A percentile compares a stretch with the other conserved stretches of the same genome.
Conservation (phyloP, 2,797 vertebrate species). For the Channa striata region DNA sequence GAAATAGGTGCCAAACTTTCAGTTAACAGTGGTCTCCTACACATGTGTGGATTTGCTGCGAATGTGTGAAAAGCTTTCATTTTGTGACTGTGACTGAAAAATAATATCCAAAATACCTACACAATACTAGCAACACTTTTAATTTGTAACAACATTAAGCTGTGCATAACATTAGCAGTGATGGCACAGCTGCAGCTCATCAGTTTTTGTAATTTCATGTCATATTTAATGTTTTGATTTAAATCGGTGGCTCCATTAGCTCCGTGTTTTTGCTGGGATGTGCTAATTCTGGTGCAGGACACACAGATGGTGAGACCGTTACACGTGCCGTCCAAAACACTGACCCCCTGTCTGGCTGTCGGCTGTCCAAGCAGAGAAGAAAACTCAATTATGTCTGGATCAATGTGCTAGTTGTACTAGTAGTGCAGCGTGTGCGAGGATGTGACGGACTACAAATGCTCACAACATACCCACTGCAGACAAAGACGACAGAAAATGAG, state of each 20-base stretch:
- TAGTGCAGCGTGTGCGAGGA: slow-evolving; percentile 11
- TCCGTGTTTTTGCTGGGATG: slow-evolving; percentile 1
- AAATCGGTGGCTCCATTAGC: slow-evolving; percentile 7
- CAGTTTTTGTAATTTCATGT: neutral
- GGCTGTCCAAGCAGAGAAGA: slow-evolving; percentile 28
- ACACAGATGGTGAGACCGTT: slow-evolving; percentile 35
- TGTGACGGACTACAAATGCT: neutral
- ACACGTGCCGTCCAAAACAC: slow-evolving; percentile 28
- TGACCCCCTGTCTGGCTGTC: slow-evolving; percentile 32
- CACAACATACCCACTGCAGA: neutral
- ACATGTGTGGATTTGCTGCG: neutral
- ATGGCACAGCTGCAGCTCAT: slow-evolving; percentile 2
- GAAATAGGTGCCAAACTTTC: slow-evolving; percentile 5
- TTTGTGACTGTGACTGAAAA: neutral
- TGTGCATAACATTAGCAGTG: neutral
- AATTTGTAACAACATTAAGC: neutral
- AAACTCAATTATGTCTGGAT: slow-evolving; percentile 50
- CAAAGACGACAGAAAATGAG: neutral
- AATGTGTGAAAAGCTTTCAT: neutral
- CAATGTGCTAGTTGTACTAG: slow-evolving; percentile 26
- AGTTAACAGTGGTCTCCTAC: neutral
- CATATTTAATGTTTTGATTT: slow-evolving; percentile 10
- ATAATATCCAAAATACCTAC: neutral
- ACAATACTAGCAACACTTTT: neutral
- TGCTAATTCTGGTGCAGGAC: slow-evolving; percentile 26